Base-by-base conservation (phyloP, 2,797 vertebrate species). In the Philypnodon macrostomus region DNA sequence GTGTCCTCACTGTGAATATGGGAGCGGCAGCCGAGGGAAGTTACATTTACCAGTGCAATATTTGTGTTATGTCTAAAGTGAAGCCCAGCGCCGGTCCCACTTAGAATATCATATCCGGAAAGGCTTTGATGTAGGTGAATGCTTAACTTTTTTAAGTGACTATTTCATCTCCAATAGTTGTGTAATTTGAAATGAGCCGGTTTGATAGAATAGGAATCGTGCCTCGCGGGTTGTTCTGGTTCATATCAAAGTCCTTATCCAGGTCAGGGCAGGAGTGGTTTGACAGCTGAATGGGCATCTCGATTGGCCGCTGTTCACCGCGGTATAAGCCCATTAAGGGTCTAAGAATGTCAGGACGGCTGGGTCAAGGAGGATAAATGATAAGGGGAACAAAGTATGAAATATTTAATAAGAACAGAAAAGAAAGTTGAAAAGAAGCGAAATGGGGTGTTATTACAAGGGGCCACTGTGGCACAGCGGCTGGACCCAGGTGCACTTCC, bases 211-310 rank as follows among this genome's bases (percentile, higher is more conserved):
- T 18, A 12, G 41, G 31, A 31, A 71, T 16, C 59, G 31, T n/a
- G 10, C 30, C 53, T 15, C 44, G 41, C 34, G 48, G 31, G 63
- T 63, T 58, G 32, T 60, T 41, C 50, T 38, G 33, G 34, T 61
- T 47, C n/a, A 46, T 62, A 65, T 57, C 48, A 72, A 70, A 75
- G 74, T 79, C 72, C 68, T 77, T 78, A 75, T 65, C 45, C 55
- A 53, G 77, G 77, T 77, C 73, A 73, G 47, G 34, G 26, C 1
- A 10, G 59, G 53, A 26, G 53, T 24, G 31, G 58, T 63, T 70
- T 77, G 77, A 77, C 77, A 79, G 73, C 72, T 79, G 81, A 84
- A 76, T 73, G 58, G 73, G 72, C 73, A 76, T 76, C 73, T 69
- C 68, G 77, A 85, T 83, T 72, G 73, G 68, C 63, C 52, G 66